Percentiles rank a stretch among this genome's conserved stretches.
Evolutionary conservation across 2,888 invertebrate genomes (phyloP).

Genomic region (Oxyteleia sp.): DNA sequence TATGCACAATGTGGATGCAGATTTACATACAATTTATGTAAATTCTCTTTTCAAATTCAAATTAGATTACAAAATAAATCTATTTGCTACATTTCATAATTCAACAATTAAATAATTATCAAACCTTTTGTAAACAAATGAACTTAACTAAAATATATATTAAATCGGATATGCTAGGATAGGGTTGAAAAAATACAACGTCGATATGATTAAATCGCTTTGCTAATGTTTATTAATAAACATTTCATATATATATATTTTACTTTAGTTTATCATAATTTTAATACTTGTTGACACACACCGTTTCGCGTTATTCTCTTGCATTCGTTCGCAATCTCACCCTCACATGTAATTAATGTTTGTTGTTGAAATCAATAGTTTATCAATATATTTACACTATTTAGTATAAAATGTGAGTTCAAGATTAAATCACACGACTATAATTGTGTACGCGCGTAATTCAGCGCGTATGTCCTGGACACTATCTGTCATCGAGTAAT

Average conservation of each 20-base stretch:
- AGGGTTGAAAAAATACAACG: conserved; percentile 18
- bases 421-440: conserved; percentile 86
- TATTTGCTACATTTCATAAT: too few relatives aligned
- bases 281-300: conserved; percentile 82
- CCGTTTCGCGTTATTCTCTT: conserved; percentile 46
- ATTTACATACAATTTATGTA: too few relatives aligned
- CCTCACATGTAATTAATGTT: conserved; percentile 68
- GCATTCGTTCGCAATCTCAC: conserved; percentile 49
- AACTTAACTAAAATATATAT: too few relatives aligned
- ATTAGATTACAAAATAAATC: too few relatives aligned
- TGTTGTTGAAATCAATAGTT: conserved; percentile 82
- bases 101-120: too few relatives aligned
- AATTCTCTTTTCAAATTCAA: too few relatives aligned
- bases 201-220: conserved; percentile 81
- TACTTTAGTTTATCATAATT: conserved; percentile 85
- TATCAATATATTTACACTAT: conserved; percentile 86
- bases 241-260: conserved; percentile 86
- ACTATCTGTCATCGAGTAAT: conserved; percentile 86
- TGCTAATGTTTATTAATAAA: conserved; percentile 87
- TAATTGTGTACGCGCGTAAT: conserved; percentile 70
- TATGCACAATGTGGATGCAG: too few relatives aligned
- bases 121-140: too few relatives aligned
- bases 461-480: conserved; percentile 75
- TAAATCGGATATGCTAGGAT: not conserved
- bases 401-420: conserved; percentile 87